Base-by-base conservation (phyloP, 2,888 invertebrate species). In the Leptarthrus brevirostris region DNA sequence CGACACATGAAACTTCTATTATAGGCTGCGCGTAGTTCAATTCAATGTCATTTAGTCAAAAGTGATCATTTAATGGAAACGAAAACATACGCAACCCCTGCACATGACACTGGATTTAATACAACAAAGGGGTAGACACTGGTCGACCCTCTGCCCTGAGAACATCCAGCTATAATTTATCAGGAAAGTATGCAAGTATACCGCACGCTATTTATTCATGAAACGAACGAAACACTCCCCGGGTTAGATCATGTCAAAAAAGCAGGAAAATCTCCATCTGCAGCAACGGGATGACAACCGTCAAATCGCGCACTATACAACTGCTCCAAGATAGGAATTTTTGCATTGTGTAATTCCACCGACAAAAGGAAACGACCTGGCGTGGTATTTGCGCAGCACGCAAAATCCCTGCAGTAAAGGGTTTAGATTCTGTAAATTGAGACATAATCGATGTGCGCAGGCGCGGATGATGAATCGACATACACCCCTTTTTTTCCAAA, bases 21-120 rank as follows among this genome's bases (percentile, higher is more conserved):
- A 16, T 16, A 47, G 1, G n/a, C 47, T 47, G 30, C 8, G 30
- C 8, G 30, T 30, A 30, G 2, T n/a, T n/a, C 20, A 49, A 26
- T 66, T 18, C 44, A 72, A 72, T 72, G 72, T 69, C 69, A 73
- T 75, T 75, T 72, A 75, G 72, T 72, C 74, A 75, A 75, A 70
- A 30, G 56, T 75, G 72, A 75, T 75, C 72, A 47, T 75, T 75
- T 75, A 72, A 75, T 58, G 30, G 64, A 69, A 74, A 75, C 34
- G 52, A 71, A 74, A 73, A 69, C 69, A 74, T 34, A 44, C 74
- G 52, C 61, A 53, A 53, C 58, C 53, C 72, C 66, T 61, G 44
- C 52, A 14, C 16, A 49, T 26, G 36, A 16, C 12, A 40, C 36
- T 12, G 18, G 66, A 56, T 56, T 24, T n/a, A 14, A n/a, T 58